phyloP scores from a whole-genome alignment of 2,113 vertebrate genomes.

The Lepidothrix coronata region DNA sequence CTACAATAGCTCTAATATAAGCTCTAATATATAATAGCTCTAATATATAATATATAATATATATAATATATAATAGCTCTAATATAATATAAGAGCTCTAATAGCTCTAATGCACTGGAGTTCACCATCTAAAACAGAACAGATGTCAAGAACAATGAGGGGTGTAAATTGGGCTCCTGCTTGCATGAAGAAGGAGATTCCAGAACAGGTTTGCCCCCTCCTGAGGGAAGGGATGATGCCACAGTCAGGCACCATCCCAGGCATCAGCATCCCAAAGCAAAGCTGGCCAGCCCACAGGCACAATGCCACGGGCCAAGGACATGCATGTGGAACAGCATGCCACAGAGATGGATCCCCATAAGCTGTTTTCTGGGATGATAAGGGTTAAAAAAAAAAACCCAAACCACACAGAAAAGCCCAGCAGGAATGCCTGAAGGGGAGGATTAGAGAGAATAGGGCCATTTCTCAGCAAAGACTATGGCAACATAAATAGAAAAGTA shows the following conservation, averaged over 20 bases:
- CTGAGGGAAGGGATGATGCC: background rate
- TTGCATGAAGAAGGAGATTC: background rate
- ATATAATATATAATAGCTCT: too few relatives aligned
- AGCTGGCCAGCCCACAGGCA: background rate
- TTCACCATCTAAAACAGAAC: background rate
- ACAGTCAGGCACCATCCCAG: rapidly evolving
- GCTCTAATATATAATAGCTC: too few relatives aligned
- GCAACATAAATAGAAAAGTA: slow-evolving; percentile 61
- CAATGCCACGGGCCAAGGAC: rapidly evolving
- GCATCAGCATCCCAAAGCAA: background rate
- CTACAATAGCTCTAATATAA: too few relatives aligned
- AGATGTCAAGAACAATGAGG: background rate
- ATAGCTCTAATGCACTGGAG: background rate
- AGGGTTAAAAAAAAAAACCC: slow-evolving; percentile 15
- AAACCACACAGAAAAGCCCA: slow-evolving; percentile 14
- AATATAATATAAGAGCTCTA: too few relatives aligned
- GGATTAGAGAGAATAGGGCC: slow-evolving; percentile 64
- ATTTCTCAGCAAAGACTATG: slow-evolving; percentile 57
- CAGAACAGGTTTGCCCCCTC: background rate
- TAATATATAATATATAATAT: too few relatives aligned
- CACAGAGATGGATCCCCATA: background rate
- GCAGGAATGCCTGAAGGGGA: slow-evolving; percentile 46
- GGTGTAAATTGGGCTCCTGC: background rate
- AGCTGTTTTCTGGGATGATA: background rate
- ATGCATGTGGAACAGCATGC: rapidly evolving